These are phyloP conservation scores for Cololabis saira DNA, from an alignment of 2,113 vertebrate species.

Conservation along the genomic window DNA sequence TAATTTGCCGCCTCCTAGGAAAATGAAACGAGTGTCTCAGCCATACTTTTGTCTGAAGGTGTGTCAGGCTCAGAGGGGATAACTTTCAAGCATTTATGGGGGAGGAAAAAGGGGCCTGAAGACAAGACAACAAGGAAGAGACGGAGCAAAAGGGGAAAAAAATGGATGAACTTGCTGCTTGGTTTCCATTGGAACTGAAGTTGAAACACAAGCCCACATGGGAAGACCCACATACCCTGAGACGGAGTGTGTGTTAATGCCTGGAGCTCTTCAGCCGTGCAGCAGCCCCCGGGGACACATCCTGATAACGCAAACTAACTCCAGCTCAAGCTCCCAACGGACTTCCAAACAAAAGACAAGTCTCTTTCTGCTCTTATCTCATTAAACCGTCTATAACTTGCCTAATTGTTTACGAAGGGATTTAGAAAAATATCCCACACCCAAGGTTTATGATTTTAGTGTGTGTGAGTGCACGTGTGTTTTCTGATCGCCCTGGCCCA, in stretches of 20 bases:
- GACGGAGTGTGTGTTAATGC: slow-evolving; percentile 60
- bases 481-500: slow-evolving; percentile 16
- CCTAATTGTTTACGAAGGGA: slow-evolving; percentile 81
- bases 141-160: slow-evolving; percentile 29
- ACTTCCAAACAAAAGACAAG: slow-evolving; percentile 71
- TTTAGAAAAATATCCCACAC: slow-evolving; percentile 75
- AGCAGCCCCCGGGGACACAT: slow-evolving; percentile 57
- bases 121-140: neutral
- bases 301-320: slow-evolving; percentile 72
- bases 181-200: slow-evolving; percentile 40
- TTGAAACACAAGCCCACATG: slow-evolving; percentile 43
- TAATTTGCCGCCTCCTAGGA: slow-evolving; percentile 70
- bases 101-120: slow-evolving; percentile 1
- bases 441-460: slow-evolving; percentile 62
- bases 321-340: slow-evolving; percentile 56
- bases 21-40: slow-evolving; percentile 49
- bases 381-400: slow-evolving; percentile 81
- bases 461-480: slow-evolving; percentile 26
- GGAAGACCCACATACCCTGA: slow-evolving; percentile 20
- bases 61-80: slow-evolving; percentile 38
- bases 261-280: slow-evolving; percentile 67
- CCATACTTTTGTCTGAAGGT: slow-evolving; percentile 60
- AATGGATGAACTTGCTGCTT: slow-evolving; percentile 52
- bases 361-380: slow-evolving; percentile 80
- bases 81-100: slow-evolving; percentile 39